Conservation (phyloP, 2,113 vertebrate species). For the Coptodon rendalli region DNA sequence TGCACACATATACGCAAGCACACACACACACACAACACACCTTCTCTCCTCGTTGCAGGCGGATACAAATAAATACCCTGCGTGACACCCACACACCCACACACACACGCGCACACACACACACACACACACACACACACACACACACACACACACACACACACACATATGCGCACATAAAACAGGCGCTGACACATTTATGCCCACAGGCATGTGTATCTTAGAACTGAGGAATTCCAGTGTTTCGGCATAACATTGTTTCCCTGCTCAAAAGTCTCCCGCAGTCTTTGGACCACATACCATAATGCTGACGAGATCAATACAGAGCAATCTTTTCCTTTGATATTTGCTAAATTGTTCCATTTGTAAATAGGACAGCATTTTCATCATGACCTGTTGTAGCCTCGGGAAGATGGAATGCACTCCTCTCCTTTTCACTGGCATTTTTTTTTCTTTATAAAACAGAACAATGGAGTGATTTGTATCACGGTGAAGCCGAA, state of each 20-base stretch:
- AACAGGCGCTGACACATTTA: conserved; percentile 64
- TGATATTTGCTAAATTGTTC: not conserved
- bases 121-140: conserved; percentile 25
- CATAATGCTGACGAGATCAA: not conserved
- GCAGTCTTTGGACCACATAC: not conserved
- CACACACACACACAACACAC: not conserved
- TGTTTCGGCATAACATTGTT: conserved; percentile 9
- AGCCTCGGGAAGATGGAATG: not conserved
- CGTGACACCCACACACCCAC: conserved; percentile 39
- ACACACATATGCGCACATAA: conserved; percentile 39
- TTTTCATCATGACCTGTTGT: not conserved
- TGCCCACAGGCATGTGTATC: conserved; percentile 59
- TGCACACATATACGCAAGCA: conserved; percentile 7
- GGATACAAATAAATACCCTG: conserved; percentile 56
- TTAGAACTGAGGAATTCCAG: conserved; percentile 60
- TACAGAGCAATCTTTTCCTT: not conserved
- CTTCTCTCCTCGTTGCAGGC: not conserved
- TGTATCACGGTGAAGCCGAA: not conserved
- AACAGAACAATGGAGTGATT: conserved; percentile 16
- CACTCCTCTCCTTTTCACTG: not conserved
- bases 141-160: conserved; percentile 41
- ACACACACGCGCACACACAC: conserved; percentile 42
- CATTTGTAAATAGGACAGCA: not conserved
- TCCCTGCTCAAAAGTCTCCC: conserved; percentile 1
- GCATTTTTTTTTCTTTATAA: not conserved